A percentile compares a stretch with the other conserved stretches of the same genome.
phyloP scores from a whole-genome alignment of 2,113 vertebrate genomes.

The Nibea albiflora region DNA sequence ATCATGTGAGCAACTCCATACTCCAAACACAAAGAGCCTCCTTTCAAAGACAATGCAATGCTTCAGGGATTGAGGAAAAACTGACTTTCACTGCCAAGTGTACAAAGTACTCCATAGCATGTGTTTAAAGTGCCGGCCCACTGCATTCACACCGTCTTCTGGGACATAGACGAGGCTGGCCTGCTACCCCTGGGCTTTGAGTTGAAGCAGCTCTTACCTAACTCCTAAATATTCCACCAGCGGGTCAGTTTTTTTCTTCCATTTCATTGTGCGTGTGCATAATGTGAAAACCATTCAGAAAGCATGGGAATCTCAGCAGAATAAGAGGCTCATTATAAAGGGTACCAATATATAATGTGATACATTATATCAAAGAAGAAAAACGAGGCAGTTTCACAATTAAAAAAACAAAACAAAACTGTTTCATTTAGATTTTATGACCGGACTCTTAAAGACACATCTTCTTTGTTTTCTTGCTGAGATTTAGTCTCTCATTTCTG shows the following conservation, averaged over 20 bases:
- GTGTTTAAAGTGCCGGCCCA: conserved; percentile 56
- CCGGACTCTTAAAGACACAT: background rate
- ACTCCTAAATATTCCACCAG: conserved; percentile 41
- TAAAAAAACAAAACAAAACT: too few species aligned
- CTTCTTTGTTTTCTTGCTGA: background rate
- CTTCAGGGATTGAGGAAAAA: conserved; percentile 73
- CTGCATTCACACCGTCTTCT: conserved; percentile 54
- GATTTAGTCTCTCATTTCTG: too few species aligned
- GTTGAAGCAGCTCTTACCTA: conserved; percentile 45
- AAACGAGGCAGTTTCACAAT: background rate
- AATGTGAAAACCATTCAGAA: conserved; percentile 34
- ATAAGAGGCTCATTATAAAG: conserved; percentile 2
- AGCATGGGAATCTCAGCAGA: conserved; percentile 15
- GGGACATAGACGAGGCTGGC: conserved; percentile 40
- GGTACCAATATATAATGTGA: background rate
- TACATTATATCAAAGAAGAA: background rate
- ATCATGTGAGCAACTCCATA: conserved; percentile 65
- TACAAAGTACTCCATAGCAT: conserved; percentile 66
- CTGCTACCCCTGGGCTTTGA: conserved; percentile 42
- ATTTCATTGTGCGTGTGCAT: conserved; percentile 41
- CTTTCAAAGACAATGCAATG: conserved; percentile 74
- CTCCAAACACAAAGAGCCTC: conserved; percentile 67
- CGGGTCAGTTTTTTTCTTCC: conserved; percentile 38
- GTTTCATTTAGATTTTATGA: background rate
- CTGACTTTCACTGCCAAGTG: conserved; percentile 69